These are phyloP conservation scores for Diarsia brunnea DNA, from an alignment of 2,888 invertebrate species.

Conservation along the genomic window DNA sequence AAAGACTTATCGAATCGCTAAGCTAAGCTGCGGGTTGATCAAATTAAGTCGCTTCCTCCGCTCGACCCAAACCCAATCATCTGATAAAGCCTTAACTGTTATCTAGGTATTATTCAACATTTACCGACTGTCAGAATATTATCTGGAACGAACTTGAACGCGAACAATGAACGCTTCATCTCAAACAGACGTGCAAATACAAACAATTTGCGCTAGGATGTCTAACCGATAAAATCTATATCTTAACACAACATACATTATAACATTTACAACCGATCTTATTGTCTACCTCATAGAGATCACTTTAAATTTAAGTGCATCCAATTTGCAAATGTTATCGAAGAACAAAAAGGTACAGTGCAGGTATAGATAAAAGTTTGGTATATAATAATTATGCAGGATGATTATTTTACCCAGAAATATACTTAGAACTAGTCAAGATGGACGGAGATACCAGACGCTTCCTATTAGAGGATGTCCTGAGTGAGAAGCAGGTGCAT, in stretches of 20 bases:
- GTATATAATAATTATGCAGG: constrained; percentile 43
- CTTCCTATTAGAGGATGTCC: constrained; percentile 67
- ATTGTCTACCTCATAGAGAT: constrained; percentile 16
- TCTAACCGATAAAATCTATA: constrained; percentile 39
- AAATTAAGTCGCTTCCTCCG: not conserved
- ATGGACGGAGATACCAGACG: constrained; percentile 65
- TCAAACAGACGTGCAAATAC: constrained; percentile 55
- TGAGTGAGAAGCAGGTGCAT: constrained; percentile 74
- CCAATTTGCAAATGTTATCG: constrained; percentile 41
- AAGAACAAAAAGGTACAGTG: constrained; percentile 50
- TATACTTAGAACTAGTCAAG: constrained; percentile 40
- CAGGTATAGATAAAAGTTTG: constrained; percentile 35
- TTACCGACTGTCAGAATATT: constrained; percentile 50
- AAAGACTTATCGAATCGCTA: not conserved
- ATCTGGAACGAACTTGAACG: constrained; percentile 47
- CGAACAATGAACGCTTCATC: constrained; percentile 51
- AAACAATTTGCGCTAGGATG: constrained; percentile 39
- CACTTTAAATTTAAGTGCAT: constrained; percentile 1
- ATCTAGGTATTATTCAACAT: constrained; percentile 36
- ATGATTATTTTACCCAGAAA: constrained; percentile 13
- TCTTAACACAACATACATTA: constrained; percentile 14
- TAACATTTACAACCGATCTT: constrained; percentile 38
- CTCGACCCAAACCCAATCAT: not conserved
- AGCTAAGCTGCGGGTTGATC: not conserved
- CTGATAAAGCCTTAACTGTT: constrained; percentile 16